phyloP scores from a whole-genome alignment of 1,140 invertebrate genomes.

The Dreissena rostriformis region DNA sequence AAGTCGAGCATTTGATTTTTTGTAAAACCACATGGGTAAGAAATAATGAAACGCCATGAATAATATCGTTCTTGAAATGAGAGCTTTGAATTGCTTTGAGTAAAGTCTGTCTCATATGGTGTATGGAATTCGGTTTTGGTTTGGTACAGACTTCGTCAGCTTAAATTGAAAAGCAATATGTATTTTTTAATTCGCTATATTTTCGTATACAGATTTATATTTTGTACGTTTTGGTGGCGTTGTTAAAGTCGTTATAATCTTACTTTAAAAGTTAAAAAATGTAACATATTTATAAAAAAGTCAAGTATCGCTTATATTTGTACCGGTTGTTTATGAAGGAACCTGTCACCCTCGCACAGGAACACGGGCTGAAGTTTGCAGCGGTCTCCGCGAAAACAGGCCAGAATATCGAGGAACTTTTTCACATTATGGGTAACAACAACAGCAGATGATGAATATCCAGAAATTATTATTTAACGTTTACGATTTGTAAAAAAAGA shows the following conservation, averaged over 20 bases:
- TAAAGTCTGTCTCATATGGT: too few species aligned
- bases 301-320: background rate
- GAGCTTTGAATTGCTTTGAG: too few species aligned
- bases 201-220: background rate
- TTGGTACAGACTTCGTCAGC: too few species aligned
- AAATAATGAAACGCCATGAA: too few species aligned
- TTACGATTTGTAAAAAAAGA: too few species aligned
- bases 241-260: background rate
- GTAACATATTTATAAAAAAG: background rate
- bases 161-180: too few species aligned
- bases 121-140: too few species aligned
- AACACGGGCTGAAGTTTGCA: conserved; percentile 32
- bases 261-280: background rate
- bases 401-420: conserved; percentile 46
- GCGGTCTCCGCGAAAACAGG: conserved; percentile 49
- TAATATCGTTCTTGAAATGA: too few species aligned
- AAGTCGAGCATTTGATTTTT: too few species aligned
- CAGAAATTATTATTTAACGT: too few species aligned
- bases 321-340: conserved; percentile 15
- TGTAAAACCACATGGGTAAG: too few species aligned
- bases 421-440: conserved; percentile 38
- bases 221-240: background rate
- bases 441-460: too few species aligned
- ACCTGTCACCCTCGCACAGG: conserved; percentile 27
- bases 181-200: background rate